phyloP scores from a whole-genome alignment of 2,888 invertebrate genomes.

The Euphydryas editha region DNA sequence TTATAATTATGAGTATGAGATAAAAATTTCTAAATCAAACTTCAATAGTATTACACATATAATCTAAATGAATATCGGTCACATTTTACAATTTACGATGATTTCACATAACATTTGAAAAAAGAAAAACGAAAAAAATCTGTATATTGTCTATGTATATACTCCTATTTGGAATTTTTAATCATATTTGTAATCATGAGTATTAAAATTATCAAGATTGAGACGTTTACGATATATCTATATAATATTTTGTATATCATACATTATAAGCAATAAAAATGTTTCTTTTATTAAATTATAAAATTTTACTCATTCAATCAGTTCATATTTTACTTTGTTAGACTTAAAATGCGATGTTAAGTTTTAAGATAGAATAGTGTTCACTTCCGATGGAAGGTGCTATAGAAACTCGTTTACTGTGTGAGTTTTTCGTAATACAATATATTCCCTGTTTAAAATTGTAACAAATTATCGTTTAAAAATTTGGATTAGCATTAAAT shows the following conservation, averaged over 20 bases:
- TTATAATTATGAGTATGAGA: no score
- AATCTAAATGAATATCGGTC: no score
- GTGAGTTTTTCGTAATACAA: conserved; percentile 7
- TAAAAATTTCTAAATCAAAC: no score
- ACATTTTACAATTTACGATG: no score
- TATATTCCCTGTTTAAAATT: conserved; percentile 4
- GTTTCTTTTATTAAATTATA: not conserved
- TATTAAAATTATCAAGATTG: no score
- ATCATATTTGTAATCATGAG: no score
- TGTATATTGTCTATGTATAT: no score
- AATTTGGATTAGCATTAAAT: conserved; percentile 8
- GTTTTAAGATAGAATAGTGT: conserved; percentile 33
- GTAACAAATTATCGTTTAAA: conserved; percentile 6
- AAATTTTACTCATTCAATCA: conserved; percentile 1
- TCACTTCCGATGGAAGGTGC: conserved; percentile 68
- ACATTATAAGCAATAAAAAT: not conserved
- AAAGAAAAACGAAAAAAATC: no score
- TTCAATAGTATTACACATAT: no score
- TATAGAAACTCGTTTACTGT: conserved; percentile 41
- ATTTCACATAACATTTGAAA: no score
- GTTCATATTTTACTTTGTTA: conserved; percentile 35
- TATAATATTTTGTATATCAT: not conserved
- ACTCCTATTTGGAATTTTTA: no score
- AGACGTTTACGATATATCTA: no score
- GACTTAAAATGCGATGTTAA: conserved; percentile 21